Evolutionary conservation across 2,113 vertebrate genomes (phyloP).

Genomic region (Carollia perspicillata): DNA sequence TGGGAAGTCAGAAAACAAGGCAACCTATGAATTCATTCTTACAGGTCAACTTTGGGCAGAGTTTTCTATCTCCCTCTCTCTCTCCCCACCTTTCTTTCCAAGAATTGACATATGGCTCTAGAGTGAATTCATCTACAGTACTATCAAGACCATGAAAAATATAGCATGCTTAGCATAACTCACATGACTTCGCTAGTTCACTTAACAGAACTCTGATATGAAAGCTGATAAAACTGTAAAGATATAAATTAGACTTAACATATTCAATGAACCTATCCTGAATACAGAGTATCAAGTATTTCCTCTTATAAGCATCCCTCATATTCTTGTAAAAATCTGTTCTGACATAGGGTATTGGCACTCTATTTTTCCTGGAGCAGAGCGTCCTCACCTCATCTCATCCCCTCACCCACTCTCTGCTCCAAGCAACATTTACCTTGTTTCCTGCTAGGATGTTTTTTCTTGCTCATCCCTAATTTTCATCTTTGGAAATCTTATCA

Average conservation of each 20-base stretch:
- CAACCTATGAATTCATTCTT: background rate
- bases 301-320: background rate
- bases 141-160: background rate
- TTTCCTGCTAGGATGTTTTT: background rate
- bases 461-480: background rate
- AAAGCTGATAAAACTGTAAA: slow-evolving; percentile 59
- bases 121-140: background rate
- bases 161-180: background rate
- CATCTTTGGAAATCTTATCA: background rate
- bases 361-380: background rate
- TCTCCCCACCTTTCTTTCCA: background rate
- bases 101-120: background rate
- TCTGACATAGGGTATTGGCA: background rate
- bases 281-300: slow-evolving; percentile 63
- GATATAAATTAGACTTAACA: slow-evolving; percentile 55
- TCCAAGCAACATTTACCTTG: background rate
- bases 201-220: slow-evolving; percentile 12
- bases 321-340: slow-evolving; percentile 46
- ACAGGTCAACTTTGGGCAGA: background rate
- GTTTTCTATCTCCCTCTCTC: background rate
- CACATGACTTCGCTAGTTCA: slow-evolving; percentile 45
- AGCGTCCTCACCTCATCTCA: background rate
- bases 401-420: background rate
- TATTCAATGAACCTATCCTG: slow-evolving; percentile 29
- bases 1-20: background rate